These are phyloP conservation scores for Dunckerocampus dactyliophorus DNA, from an alignment of 2,113 vertebrate species.

Conservation along the genomic window DNA sequence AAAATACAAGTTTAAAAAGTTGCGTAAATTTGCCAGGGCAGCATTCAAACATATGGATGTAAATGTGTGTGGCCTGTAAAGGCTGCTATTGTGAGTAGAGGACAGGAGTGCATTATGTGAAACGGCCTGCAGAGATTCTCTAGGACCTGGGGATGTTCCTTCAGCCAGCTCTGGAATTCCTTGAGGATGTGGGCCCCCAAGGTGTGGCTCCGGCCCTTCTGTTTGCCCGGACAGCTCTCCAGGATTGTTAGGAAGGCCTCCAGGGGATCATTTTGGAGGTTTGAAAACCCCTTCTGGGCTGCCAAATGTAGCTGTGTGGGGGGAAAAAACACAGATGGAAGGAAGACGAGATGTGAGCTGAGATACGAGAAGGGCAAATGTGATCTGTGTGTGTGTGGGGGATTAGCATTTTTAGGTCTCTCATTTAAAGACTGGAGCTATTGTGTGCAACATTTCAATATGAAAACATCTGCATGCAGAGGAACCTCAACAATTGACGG, in stretches of 20 bases:
- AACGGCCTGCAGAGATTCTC: not conserved
- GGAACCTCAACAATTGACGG: not conserved
- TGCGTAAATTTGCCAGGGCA: too few relatives aligned
- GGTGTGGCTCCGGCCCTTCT: slow-evolving; percentile 59
- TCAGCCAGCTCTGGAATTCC: slow-evolving; percentile 68
- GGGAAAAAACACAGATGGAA: not conserved
- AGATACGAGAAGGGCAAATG: not conserved
- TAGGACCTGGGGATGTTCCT: slow-evolving; percentile 48
- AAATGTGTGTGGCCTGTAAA: too few relatives aligned
- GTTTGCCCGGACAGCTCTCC: slow-evolving; percentile 59
- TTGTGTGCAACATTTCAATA: not conserved
- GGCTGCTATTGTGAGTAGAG: not conserved
- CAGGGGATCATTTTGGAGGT: slow-evolving; percentile 57
- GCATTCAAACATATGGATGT: too few relatives aligned
- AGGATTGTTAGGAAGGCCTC: slow-evolving; percentile 62
- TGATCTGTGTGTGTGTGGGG: not conserved
- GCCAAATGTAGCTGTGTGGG: slow-evolving; percentile 50
- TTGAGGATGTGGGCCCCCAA: slow-evolving; percentile 57
- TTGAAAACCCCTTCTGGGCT: slow-evolving; percentile 62
- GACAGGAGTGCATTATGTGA: too few relatives aligned
- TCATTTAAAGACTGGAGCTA: not conserved
- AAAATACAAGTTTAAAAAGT: too few relatives aligned
- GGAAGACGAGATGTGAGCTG: not conserved
- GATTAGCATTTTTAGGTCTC: too few relatives aligned
- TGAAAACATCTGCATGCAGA: not conserved